Evolutionary conservation across 2,113 vertebrate genomes (phyloP).

Genomic region (Misgurnus mizolepis): DNA sequence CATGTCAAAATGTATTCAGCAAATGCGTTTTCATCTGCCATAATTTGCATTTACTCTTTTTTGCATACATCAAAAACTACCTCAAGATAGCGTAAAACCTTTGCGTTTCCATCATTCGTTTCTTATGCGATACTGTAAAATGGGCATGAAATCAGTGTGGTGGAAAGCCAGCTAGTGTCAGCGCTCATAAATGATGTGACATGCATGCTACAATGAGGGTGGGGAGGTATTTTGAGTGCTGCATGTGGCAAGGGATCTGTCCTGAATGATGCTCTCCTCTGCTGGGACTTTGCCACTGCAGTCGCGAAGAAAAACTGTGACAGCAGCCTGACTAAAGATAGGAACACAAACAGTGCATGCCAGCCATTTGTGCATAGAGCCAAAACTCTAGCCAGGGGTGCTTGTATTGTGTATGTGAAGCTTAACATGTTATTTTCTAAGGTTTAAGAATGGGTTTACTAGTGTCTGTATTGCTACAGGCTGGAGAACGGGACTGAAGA

Average conservation of each 20-base stretch:
- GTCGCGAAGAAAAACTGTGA: conserved; percentile 44
- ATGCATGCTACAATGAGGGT: conserved; percentile 31
- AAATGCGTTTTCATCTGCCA: too few species aligned
- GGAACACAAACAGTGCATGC: conserved; percentile 24
- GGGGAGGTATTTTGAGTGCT: conserved; percentile 45
- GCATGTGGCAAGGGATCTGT: conserved; percentile 50
- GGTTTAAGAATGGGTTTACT: conserved; percentile 5
- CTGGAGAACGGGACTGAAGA: conserved; percentile 41
- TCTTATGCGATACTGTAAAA: too few species aligned
- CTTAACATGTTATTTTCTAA: background rate
- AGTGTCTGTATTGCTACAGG: conserved; percentile 35
- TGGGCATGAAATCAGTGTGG: background rate
- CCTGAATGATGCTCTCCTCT: conserved; percentile 52
- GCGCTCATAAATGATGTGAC: conserved; percentile 31
- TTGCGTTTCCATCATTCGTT: too few species aligned
- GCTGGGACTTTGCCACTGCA: conserved; percentile 47
- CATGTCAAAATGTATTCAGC: too few species aligned
- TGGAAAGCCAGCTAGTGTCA: background rate
- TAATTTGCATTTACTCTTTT: too few species aligned
- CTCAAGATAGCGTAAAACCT: too few species aligned
- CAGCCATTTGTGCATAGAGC: conserved; percentile 20
- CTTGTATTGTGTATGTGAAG: background rate
- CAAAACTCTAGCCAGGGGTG: conserved; percentile 3
- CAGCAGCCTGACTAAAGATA: conserved; percentile 49
- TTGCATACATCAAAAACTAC: too few species aligned